A percentile compares a stretch with the other conserved stretches of the same genome.
phyloP scores from a whole-genome alignment of 2,888 invertebrate genomes.

The Plagodis dolabraria region DNA sequence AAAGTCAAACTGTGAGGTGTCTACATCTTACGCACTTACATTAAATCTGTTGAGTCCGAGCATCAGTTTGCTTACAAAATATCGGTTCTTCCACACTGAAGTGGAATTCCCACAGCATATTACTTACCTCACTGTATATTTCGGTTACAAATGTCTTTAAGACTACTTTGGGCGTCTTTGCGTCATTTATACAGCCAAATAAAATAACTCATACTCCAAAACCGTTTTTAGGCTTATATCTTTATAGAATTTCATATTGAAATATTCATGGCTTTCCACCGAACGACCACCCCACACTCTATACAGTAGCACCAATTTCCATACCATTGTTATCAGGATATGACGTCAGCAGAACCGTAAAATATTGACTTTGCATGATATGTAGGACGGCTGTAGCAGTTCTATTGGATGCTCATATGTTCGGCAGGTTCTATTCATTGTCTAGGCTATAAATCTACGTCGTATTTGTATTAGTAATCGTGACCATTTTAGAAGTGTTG shows the following conservation, averaged over 20 bases:
- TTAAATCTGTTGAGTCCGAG: neutral
- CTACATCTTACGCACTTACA: neutral
- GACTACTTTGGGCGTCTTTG: conserved; percentile 13
- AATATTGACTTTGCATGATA: conserved; percentile 38
- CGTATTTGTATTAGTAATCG: conserved; percentile 29
- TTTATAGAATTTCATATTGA: conserved; percentile 28
- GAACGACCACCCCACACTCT: conserved; percentile 18
- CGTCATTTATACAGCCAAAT: conserved; percentile 11
- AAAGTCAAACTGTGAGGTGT: neutral
- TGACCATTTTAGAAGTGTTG: conserved; percentile 27
- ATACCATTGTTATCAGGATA: conserved; percentile 41
- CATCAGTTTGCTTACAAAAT: neutral
- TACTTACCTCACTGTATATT: neutral
- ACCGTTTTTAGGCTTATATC: too few species aligned
- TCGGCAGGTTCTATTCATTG: conserved; percentile 29
- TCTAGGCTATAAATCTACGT: conserved; percentile 29
- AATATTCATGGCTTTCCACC: conserved; percentile 37
- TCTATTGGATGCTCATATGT: conserved; percentile 24
- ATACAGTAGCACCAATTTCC: conserved; percentile 34
- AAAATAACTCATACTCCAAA: conserved; percentile 8
- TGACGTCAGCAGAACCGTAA: conserved; percentile 38
- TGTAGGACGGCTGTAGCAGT: conserved; percentile 31
- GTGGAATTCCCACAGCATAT: neutral
- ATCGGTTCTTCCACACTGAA: too few species aligned
- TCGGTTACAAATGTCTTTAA: neutral